Conservation (phyloP, 1,140 invertebrate species). For the Cecropterus lyciades region DNA sequence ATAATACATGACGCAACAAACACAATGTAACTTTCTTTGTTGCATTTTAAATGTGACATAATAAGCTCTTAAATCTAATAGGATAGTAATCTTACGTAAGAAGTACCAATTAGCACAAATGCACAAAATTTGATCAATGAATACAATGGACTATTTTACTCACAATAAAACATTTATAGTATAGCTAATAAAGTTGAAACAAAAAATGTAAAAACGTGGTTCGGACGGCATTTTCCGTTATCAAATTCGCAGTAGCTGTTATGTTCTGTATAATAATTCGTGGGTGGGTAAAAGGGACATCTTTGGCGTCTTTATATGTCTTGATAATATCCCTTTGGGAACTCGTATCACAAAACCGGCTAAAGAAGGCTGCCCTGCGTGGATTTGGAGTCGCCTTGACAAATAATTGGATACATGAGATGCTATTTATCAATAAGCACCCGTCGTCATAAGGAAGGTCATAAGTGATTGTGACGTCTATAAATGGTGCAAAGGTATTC, state of each 20-base stretch:
- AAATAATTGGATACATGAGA: constrained; percentile 71
- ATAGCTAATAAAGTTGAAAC: no score
- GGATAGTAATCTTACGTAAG: background rate
- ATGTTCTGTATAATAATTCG: background rate
- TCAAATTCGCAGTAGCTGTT: background rate
- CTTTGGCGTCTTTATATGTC: constrained; percentile 31
- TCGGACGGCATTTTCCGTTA: background rate
- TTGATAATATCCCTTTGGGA: constrained; percentile 47
- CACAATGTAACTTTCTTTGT: background rate
- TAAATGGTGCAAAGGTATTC: background rate
- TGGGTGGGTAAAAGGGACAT: constrained; percentile 2
- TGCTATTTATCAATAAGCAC: constrained; percentile 58
- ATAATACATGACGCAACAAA: background rate
- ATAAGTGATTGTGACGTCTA: constrained; percentile 6
- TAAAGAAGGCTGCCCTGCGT: constrained; percentile 40
- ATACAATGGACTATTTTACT: no score
- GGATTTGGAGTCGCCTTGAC: constrained; percentile 58
- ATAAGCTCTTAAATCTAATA: background rate
- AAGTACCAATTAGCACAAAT: no score
- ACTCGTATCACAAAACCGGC: constrained; percentile 54
- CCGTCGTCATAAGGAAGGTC: constrained; percentile 41
- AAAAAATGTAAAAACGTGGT: no score
- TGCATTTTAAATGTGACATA: background rate
- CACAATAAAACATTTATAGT: no score
- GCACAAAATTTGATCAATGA: no score